Percentiles rank a stretch among this genome's conserved stretches.
phyloP scores from a whole-genome alignment of 2,113 vertebrate species.

The Trematocara zebra region DNA sequence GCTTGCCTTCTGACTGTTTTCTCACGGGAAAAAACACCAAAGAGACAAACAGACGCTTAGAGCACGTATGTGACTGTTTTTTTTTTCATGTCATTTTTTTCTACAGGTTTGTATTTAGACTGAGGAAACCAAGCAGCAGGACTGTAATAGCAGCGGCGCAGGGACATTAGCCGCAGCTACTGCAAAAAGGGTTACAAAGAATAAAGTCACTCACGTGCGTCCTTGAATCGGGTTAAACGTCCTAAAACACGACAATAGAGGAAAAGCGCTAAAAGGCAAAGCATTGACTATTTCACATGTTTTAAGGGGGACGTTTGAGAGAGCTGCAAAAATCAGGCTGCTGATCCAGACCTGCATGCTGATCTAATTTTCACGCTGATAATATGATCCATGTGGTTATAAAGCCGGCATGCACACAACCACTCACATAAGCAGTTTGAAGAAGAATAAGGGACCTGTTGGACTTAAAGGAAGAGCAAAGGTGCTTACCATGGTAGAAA shows the following conservation, averaged over 20 bases:
- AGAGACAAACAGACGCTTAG: slow-evolving; percentile 34
- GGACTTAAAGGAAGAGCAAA: background rate
- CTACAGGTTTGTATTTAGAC: background rate
- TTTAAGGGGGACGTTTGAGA: background rate
- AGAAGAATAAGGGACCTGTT: background rate
- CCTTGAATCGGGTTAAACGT: background rate
- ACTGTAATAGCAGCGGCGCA: background rate
- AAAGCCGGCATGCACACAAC: background rate
- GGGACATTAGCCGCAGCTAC: background rate
- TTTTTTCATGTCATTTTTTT: background rate
- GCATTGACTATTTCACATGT: background rate
- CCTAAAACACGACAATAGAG: background rate
- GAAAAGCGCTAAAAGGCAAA: background rate
- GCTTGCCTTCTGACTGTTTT: slow-evolving; percentile 48
- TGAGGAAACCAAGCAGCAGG: background rate
- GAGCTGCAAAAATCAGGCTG: background rate
- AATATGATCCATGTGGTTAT: slow-evolving; percentile 35
- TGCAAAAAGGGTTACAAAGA: background rate
- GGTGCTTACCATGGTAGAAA: background rate
- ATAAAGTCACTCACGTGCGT: background rate
- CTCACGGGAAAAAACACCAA: slow-evolving; percentile 66
- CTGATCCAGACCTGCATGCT: background rate
- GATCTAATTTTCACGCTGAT: slow-evolving; percentile 9
- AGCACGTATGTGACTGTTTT: slow-evolving; percentile 27
- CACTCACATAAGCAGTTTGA: background rate